Base-by-base conservation (phyloP, 2,113 vertebrate species). In the Vulpes vulpes region DNA sequence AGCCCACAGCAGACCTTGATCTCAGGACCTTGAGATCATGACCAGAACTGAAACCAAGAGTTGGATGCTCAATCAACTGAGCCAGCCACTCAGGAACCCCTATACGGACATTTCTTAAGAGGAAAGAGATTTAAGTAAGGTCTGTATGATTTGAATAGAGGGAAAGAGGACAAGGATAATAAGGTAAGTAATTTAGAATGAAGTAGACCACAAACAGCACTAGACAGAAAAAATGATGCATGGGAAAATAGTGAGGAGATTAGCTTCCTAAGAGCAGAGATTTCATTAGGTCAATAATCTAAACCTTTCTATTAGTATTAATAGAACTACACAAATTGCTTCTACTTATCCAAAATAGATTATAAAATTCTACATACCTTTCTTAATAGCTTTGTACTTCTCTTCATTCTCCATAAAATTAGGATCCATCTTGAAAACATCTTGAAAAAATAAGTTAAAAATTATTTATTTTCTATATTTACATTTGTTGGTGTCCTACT, bases 371-470 rank as follows among this genome's bases (percentile, higher is more conserved):
- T 85, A 97, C 99, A 98, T 96, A 99, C 99, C 99, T 98, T 99
- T 99, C 98, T 99, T 99, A 96, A 99, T 99, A 11, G 98, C 98
- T 98, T 99, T 99, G 98, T 99, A 99, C 96, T 99, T 99, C 97
- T 99, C 99, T 98, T 99, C 99, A 25, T 99, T 99, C 95, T 99
- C 99, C 98, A 99, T 98, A 94, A 99, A 99, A 98, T 99, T 99
- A 0, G 99, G 99, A 98, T 99, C 99, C 99, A 99, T 97, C 99
- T 99, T 99, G 98, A 99, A 99, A 79, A 99, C 99, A 98, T 99
- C 99, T 99, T 97, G 23, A 98, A 97, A 93, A 98, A 97, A 95
- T 88, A 19, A 96, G 43, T 35, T 30, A 53, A 59, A 95, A 96
- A 43, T 6, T 60, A 25, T 84, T 96, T 74, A 97, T 82, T 96